phyloP scores from a whole-genome alignment of 2,888 invertebrate species.

The Acanthococcus lagerstroemiae region DNA sequence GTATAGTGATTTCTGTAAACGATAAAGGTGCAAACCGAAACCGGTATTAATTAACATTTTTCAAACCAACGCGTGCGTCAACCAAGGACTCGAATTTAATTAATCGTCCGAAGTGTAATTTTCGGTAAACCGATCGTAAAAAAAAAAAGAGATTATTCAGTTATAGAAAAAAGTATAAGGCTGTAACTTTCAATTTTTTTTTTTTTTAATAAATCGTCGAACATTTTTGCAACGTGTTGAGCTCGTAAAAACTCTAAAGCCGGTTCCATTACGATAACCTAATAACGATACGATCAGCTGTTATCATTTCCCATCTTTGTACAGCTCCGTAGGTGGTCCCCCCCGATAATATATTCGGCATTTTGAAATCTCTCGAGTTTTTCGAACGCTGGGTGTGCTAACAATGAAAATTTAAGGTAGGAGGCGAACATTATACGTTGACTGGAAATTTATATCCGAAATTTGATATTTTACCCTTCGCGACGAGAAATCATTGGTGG shows the following conservation, averaged over 20 bases:
- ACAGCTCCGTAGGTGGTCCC: conserved; percentile 20
- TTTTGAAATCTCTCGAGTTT: conserved; percentile 6
- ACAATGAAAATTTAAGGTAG: conserved; percentile 21
- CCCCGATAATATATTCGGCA: conserved; percentile 20
- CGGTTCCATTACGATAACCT: conserved; percentile 27
- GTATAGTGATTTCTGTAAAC: too few species aligned
- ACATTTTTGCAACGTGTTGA: conserved; percentile 12
- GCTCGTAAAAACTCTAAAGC: conserved; percentile 15
- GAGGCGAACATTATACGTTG: conserved; percentile 7
- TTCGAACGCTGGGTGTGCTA: background rate
- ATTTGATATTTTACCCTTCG: conserved; percentile 25
- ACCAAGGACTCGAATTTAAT: too few species aligned
- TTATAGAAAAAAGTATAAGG: too few species aligned
- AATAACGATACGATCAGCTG: conserved; percentile 24
- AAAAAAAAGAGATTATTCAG: too few species aligned
- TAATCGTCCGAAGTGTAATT: too few species aligned
- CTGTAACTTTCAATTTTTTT: too few species aligned
- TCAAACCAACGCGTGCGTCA: too few species aligned
- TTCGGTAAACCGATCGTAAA: too few species aligned
- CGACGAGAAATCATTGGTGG: conserved; percentile 19
- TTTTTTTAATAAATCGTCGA: too few species aligned
- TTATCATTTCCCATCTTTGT: conserved; percentile 27
- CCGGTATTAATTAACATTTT: too few species aligned
- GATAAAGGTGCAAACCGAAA: too few species aligned
- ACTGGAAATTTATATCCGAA: conserved; percentile 24